Base-by-base conservation (phyloP, 2,797 vertebrate species). In the Bufotes viridis region DNA sequence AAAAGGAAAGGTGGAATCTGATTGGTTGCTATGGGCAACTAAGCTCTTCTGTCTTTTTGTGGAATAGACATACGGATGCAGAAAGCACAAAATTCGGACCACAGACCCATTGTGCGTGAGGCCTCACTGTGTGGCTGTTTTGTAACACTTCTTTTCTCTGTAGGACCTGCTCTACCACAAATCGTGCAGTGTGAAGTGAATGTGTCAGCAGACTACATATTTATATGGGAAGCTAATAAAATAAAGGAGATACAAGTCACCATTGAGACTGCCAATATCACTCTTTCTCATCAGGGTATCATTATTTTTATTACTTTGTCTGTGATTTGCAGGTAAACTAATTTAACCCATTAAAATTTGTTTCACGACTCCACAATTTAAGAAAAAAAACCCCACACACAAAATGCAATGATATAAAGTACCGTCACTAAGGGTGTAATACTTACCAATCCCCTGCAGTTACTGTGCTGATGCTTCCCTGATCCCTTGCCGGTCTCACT, bases 191-290 rank as follows among this genome's bases (percentile, higher is more conserved):
- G 96, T 95, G 94, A 94, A 3, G 94, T 97, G 86, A 96, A 93
- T 8, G 90, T 98, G 90, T 96, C 94, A 2, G 94, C 97, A 90
- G 93, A 96, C 93, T 99, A 99, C 87, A 92, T 90, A 4, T 94
- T 99, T 87, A 90, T 94, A 80, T 99, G 97, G 96, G 92, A 94
- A 91, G 96, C 92, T 70, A 95, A 95, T 51, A 92, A 92, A 17
- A 94, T 99, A 90, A 95, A 93, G 24, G 94, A 75, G 72, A 85
- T 98, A 75, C 94, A 91, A 49, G 91, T 98, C 82, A 95, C 87
- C 9, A 92, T 94, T 22, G 92, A 94, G 51, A 87, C 92, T 5
- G 97, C 95, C 57, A 92, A 92, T 63, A 53, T 97, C 49, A 85
- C 26, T 22, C 60, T 89, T 9, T 84, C 80, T 79, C 80, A 87